phyloP scores from a whole-genome alignment of 1,140 invertebrate species.

The Lepidotrigona ventralis region DNA sequence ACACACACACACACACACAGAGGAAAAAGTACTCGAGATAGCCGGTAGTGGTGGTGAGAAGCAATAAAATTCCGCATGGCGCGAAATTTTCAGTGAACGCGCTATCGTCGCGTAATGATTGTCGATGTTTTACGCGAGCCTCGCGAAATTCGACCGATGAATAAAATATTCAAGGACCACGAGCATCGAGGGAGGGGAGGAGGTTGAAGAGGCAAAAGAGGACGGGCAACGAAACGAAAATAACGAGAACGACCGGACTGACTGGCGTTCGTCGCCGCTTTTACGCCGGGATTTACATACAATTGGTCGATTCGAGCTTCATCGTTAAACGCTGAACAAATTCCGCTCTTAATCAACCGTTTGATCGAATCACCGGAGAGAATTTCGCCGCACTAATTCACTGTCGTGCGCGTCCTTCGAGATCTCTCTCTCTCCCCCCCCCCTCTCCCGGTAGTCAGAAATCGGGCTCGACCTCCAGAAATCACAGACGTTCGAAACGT shows the following conservation, averaged over 20 bases:
- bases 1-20: too few species aligned
- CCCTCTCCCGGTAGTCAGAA: too few species aligned
- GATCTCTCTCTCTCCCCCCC: neutral
- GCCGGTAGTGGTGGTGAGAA: neutral
- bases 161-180: slow-evolving; percentile 41
- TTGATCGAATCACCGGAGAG: slow-evolving; percentile 35
- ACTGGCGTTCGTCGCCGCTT: slow-evolving; percentile 1
- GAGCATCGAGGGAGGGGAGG: too few species aligned
- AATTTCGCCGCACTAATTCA: slow-evolving; percentile 40
- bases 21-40: neutral
- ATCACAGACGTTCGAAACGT: slow-evolving; percentile 19
- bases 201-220: neutral
- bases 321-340: slow-evolving; percentile 46
- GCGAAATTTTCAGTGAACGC: slow-evolving; percentile 26
- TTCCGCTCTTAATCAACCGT: slow-evolving; percentile 47
- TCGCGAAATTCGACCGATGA: slow-evolving; percentile 19
- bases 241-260: slow-evolving; percentile 8
- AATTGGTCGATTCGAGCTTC: slow-evolving; percentile 27
- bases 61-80: slow-evolving; percentile 23
- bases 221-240: neutral
- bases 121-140: slow-evolving; percentile 15
- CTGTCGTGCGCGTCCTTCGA: slow-evolving; percentile 3
- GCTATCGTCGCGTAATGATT: slow-evolving; percentile 21
- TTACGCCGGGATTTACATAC: slow-evolving; percentile 41
- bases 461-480: neutral